Conservation (phyloP, 2,888 invertebrate genomes). For the Omphaloscelis lunosa region DNA sequence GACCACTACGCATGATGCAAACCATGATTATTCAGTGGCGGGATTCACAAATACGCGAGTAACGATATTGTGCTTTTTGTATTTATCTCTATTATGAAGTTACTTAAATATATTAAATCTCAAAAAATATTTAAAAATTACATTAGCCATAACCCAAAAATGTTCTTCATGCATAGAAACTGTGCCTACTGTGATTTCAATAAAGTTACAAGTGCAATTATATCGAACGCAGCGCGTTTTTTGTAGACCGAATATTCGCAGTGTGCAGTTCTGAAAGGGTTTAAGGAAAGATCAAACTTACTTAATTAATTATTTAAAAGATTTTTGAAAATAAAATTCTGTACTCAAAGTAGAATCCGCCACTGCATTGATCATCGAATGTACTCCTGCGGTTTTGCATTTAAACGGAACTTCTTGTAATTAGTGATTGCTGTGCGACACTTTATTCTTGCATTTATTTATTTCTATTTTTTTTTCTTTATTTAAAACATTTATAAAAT, state of each 20-base stretch:
- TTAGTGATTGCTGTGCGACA: slow-evolving; percentile 11
- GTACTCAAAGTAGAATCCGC: slow-evolving; percentile 1
- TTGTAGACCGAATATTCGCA: neutral
- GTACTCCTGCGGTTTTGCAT: slow-evolving; percentile 8
- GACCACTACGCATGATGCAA: slow-evolving; percentile 69
- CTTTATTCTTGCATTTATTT: slow-evolving; percentile 39
- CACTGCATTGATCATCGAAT: slow-evolving; percentile 18
- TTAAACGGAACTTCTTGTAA: slow-evolving; percentile 13
- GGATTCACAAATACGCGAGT: neutral
- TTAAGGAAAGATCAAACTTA: neutral
- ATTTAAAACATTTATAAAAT: slow-evolving; percentile 24
- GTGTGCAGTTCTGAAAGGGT: neutral
- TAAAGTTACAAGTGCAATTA: neutral
- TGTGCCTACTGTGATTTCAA: neutral
- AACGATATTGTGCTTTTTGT: neutral
- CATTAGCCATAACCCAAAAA: too few relatives aligned
- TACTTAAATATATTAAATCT: neutral
- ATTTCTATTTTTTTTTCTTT: slow-evolving; percentile 4
- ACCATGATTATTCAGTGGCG: neutral
- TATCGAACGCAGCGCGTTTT: neutral
- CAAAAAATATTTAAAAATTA: neutral
- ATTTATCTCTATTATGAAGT: neutral
- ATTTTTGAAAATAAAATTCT: neutral
- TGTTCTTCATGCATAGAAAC: neutral
- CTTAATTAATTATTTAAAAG: neutral